Evolutionary conservation across 53 echinoderm and acorn worm species (phyloP).

Genomic region (Apostichopus leukothele): DNA sequence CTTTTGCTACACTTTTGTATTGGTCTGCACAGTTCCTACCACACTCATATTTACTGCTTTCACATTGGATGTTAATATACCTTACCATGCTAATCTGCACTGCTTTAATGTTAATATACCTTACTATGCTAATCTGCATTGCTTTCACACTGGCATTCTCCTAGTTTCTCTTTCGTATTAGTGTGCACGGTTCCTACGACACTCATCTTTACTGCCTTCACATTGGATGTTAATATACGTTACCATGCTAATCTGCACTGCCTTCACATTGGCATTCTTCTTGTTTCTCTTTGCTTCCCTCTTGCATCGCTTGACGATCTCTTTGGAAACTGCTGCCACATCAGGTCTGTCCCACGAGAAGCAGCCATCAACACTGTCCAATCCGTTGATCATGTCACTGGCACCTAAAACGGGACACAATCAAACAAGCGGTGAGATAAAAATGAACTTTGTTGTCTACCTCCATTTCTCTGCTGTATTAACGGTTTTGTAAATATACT

Average conservation of each 20-base stretch:
- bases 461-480: neutral
- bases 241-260: slow-evolving; percentile 21
- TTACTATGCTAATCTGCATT: slow-evolving; percentile 5
- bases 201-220: no score
- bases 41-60: neutral
- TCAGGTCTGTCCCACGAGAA: slow-evolving; percentile 70
- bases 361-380: slow-evolving; percentile 22
- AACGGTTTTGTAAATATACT: no score
- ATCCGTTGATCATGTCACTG: neutral
- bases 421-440: neutral
- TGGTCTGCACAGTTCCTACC: neutral
- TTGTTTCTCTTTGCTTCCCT: slow-evolving; percentile 52
- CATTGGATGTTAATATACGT: neutral
- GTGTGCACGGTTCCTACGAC: no score
- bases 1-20: no score
- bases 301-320: slow-evolving; percentile 76
- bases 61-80: no score
- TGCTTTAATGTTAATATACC: neutral
- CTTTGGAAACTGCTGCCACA: slow-evolving; percentile 72
- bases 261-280: slow-evolving; percentile 30
- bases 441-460: neutral
- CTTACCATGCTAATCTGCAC: no score
- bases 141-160: neutral
- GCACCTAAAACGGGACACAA: neutral
- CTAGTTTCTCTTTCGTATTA: slow-evolving; percentile 17